A percentile compares a stretch with the other conserved stretches of the same genome.
phyloP scores from a whole-genome alignment of 1,140 invertebrate species.

The Daktulosphaira vitifoliae region DNA sequence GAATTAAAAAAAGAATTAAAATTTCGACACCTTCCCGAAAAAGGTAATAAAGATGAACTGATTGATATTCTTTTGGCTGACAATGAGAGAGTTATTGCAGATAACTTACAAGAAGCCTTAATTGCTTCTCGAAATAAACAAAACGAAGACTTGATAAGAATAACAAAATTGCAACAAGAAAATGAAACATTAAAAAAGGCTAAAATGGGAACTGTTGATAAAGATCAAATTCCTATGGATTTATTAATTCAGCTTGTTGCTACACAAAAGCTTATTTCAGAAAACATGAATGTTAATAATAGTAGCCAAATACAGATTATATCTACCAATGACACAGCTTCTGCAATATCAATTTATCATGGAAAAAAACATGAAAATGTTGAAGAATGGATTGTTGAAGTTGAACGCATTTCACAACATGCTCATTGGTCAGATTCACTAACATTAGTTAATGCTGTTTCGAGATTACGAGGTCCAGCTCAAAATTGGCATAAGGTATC shows the following conservation, averaged over 20 bases:
- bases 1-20: background rate
- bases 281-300: background rate
- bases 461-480: background rate
- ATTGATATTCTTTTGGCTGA: background rate
- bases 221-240: background rate
- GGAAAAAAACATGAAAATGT: background rate
- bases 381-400: background rate
- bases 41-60: background rate
- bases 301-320: background rate
- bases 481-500: conserved; percentile 4
- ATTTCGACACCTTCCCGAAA: background rate
- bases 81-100: background rate
- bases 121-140: background rate
- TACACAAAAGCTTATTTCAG: no score
- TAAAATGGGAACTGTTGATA: background rate
- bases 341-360: background rate
- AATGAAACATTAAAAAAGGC: background rate
- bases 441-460: background rate
- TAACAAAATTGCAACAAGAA: background rate
- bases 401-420: background rate
- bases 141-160: background rate
- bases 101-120: background rate
- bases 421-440: background rate
- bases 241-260: background rate
- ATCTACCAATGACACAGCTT: background rate